Evolutionary conservation across 2,797 vertebrate genomes (phyloP).

Genomic region (Helostoma temminkii): DNA sequence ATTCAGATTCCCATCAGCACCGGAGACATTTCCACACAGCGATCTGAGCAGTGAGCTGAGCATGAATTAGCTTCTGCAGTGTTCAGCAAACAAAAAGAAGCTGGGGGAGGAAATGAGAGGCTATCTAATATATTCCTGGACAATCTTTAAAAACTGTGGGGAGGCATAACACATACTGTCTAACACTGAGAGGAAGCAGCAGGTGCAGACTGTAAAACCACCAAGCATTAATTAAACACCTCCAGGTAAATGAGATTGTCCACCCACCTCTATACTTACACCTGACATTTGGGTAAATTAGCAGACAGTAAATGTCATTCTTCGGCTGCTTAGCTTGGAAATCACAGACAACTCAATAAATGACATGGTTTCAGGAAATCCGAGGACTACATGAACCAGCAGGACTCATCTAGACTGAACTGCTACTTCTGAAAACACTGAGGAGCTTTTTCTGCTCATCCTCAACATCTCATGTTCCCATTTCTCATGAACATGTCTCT

Average conservation of each 20-base stretch:
- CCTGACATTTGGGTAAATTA: constrained; percentile 52
- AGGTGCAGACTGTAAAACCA: constrained; percentile 30
- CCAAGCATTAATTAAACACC: constrained; percentile 53
- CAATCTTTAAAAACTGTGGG: background rate
- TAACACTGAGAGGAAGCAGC: constrained; percentile 13
- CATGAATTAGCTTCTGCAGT: constrained; percentile 7
- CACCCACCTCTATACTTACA: constrained; percentile 40
- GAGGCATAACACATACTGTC: background rate
- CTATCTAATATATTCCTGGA: constrained; percentile 5
- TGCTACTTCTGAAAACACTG: background rate
- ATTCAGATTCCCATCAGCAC: constrained; percentile 11
- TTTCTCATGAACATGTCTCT: background rate
- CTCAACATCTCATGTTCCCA: background rate
- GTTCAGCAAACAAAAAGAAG: constrained; percentile 16
- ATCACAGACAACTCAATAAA: constrained; percentile 33
- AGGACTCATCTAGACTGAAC: background rate
- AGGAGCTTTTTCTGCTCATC: background rate
- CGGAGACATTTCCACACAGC: constrained; percentile 8
- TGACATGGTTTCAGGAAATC: constrained; percentile 27
- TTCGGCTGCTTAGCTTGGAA: background rate
- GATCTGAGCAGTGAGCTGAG: constrained; percentile 16
- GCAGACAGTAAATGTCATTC: constrained; percentile 19
- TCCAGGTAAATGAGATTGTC: constrained; percentile 33
- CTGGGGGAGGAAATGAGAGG: background rate
- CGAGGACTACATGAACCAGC: background rate